phyloP scores from a whole-genome alignment of 2,888 invertebrate genomes.

The Lottia scabra region DNA sequence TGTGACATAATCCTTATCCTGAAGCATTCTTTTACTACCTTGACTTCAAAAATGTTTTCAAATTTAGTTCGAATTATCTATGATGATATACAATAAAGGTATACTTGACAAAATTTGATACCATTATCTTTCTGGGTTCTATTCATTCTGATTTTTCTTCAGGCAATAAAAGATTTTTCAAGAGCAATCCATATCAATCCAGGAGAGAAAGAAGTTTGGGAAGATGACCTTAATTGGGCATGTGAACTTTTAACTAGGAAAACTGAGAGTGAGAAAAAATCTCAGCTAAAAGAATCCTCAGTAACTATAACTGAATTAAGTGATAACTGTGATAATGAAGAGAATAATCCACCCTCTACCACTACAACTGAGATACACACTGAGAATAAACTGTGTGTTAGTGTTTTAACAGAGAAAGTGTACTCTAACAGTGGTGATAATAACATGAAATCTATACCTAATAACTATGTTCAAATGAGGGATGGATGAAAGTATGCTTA shows the following conservation, averaged over 20 bases:
- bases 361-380: slow-evolving; percentile 7
- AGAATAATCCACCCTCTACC: slow-evolving; percentile 4
- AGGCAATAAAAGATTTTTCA: slow-evolving; percentile 66
- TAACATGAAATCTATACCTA: slow-evolving; percentile 27
- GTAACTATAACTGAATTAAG: slow-evolving; percentile 36
- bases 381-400: background rate
- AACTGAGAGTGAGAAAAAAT: slow-evolving; percentile 32
- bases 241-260: slow-evolving; percentile 39
- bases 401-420: slow-evolving; percentile 11
- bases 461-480: slow-evolving; percentile 47
- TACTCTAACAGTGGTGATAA: slow-evolving; percentile 13
- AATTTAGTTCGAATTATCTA: too few species aligned
- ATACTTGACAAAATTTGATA: too few species aligned
- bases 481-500: slow-evolving; percentile 20
- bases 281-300: slow-evolving; percentile 16
- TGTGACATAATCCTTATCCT: too few species aligned
- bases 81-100: too few species aligned
- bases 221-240: slow-evolving; percentile 66
- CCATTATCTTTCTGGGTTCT: too few species aligned
- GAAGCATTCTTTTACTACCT: too few species aligned
- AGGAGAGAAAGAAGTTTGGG: slow-evolving; percentile 62
- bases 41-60: too few species aligned
- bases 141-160: too few species aligned
- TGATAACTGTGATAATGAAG: slow-evolving; percentile 19
- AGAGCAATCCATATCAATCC: slow-evolving; percentile 67